phyloP scores from a whole-genome alignment of 1,140 invertebrate genomes.

The Lethocerus indicus region DNA sequence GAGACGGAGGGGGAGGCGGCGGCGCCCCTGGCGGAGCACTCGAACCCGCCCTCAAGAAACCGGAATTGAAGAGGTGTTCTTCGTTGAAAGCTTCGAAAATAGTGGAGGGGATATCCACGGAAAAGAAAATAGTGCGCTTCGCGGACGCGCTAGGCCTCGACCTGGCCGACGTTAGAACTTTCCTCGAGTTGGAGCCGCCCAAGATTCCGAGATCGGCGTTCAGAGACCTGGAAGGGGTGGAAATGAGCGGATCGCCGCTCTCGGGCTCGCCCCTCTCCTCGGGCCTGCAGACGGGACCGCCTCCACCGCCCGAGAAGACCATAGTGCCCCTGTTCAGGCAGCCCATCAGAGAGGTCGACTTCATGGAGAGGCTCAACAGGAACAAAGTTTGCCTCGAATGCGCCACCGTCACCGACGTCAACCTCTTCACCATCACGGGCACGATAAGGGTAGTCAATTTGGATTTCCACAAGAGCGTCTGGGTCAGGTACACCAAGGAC shows the following conservation, averaged over 20 bases:
- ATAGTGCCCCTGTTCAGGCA: conserved; percentile 67
- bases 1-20: background rate
- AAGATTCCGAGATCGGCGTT: conserved; percentile 73
- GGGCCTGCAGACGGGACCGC: conserved; percentile 16
- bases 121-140: conserved; percentile 90
- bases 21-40: background rate
- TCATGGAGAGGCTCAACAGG: conserved; percentile 54
- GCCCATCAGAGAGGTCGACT: conserved; percentile 53
- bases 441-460: conserved; percentile 76
- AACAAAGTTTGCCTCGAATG: conserved; percentile 72
- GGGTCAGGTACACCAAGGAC: conserved; percentile 71
- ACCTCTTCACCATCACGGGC: conserved; percentile 62
- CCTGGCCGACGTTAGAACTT: conserved; percentile 76
- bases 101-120: conserved; percentile 55
- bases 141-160: conserved; percentile 87
- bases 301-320: conserved; percentile 5
- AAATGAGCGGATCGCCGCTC: conserved; percentile 20
- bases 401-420: conserved; percentile 48
- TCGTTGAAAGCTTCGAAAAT: conserved; percentile 83
- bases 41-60: background rate
- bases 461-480: conserved; percentile 79
- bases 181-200: conserved; percentile 76
- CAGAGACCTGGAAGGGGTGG: conserved; percentile 43
- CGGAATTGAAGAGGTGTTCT: conserved; percentile 43
- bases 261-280: conserved; percentile 18